A percentile compares a stretch with the other conserved stretches of the same genome.
These are phyloP conservation scores for Cerastoderma edule DNA, from an alignment of 2,888 invertebrate species.

Conservation along the genomic window DNA sequence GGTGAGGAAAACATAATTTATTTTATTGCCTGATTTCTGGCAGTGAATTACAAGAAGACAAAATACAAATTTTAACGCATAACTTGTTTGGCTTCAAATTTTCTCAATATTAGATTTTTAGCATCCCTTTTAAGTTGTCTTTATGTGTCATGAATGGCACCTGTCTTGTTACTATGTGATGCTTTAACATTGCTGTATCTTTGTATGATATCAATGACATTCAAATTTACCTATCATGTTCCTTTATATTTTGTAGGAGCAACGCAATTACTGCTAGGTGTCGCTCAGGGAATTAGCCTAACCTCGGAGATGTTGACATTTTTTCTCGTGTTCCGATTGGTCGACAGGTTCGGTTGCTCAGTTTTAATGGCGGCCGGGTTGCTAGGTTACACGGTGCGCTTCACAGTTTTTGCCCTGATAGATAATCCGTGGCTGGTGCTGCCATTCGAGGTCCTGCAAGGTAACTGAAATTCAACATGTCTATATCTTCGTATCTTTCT, in stretches of 20 bases:
- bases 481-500: no score
- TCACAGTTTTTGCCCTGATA: slow-evolving; percentile 57
- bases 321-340: slow-evolving; percentile 55
- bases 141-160: neutral
- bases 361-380: slow-evolving; percentile 57
- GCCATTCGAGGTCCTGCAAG: slow-evolving; percentile 62
- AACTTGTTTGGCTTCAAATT: no score
- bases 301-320: slow-evolving; percentile 59
- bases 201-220: neutral
- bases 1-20: no score
- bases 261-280: slow-evolving; percentile 59
- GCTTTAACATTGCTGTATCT: neutral
- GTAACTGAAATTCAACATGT: slow-evolving; percentile 31
- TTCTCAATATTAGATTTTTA: no score
- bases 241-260: slow-evolving; percentile 42
- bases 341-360: slow-evolving; percentile 43
- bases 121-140: no score
- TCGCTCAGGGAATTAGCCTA: slow-evolving; percentile 45
- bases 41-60: no score
- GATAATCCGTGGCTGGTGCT: slow-evolving; percentile 62
- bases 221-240: neutral
- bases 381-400: slow-evolving; percentile 54
- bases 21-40: no score
- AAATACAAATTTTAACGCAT: no score
- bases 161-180: neutral